Evolutionary conservation across 2,888 invertebrate species (phyloP).

Genomic region (Melanchra persicariae): DNA sequence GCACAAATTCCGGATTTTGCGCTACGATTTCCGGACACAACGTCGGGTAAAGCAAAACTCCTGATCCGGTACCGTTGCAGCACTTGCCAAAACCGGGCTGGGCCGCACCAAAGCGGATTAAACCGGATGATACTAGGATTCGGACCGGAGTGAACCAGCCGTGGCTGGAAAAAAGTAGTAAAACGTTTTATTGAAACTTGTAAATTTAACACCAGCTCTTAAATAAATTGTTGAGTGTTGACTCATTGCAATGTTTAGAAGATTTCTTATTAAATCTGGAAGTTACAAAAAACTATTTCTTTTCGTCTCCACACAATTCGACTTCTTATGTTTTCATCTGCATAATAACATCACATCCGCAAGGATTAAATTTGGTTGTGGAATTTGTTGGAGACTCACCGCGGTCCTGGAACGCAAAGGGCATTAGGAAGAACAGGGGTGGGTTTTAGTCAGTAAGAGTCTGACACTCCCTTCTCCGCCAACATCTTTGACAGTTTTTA

Average conservation of each 20-base stretch:
- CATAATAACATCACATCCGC: too few relatives aligned
- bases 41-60: slow-evolving; percentile 41
- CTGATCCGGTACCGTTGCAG: slow-evolving; percentile 42
- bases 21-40: slow-evolving; percentile 28
- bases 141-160: slow-evolving; percentile 47
- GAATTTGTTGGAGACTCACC: too few relatives aligned
- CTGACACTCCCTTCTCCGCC: too few relatives aligned
- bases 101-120: slow-evolving; percentile 71
- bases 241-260: background rate
- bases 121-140: slow-evolving; percentile 69
- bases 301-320: too few relatives aligned
- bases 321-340: too few relatives aligned
- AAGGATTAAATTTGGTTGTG: too few relatives aligned
- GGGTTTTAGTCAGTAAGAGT: too few relatives aligned
- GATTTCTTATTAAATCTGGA: background rate
- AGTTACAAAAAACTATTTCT: background rate
- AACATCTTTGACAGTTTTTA: too few relatives aligned
- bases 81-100: slow-evolving; percentile 60
- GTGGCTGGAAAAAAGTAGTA: slow-evolving; percentile 45
- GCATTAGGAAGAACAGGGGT: too few relatives aligned
- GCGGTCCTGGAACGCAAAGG: too few relatives aligned
- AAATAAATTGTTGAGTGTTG: slow-evolving; percentile 17
- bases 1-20: slow-evolving; percentile 37
- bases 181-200: slow-evolving; percentile 37
- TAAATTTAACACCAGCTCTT: slow-evolving; percentile 5